Evolutionary conservation across 1,140 invertebrate species (phyloP).

Genomic region (Tyrophagus putrescentiae): DNA sequence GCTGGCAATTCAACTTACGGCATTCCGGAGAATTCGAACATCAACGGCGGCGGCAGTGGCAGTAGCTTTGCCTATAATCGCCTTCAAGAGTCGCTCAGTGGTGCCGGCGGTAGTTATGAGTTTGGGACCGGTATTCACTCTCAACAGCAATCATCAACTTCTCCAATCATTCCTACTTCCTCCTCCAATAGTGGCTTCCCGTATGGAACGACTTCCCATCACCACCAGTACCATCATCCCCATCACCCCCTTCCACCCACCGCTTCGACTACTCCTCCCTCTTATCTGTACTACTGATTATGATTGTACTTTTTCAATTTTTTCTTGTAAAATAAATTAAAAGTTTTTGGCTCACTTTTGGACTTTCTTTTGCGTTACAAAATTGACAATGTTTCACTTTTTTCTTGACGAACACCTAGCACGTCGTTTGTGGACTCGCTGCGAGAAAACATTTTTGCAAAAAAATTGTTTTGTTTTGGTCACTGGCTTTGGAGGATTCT

Average conservation of each 20-base stretch:
- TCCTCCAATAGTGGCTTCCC: not conserved
- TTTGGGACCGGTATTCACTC: not conserved
- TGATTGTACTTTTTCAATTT: no score
- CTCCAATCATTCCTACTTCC: no score
- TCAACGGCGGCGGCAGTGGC: not conserved
- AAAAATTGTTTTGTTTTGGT: not conserved
- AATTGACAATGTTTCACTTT: no score
- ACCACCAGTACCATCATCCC: not conserved
- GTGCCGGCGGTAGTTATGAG: not conserved
- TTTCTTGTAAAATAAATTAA: no score
- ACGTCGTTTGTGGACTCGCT: no score
- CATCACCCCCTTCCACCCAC: not conserved
- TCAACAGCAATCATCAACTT: no score
- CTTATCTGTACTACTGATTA: no score
- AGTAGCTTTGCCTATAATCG: constrained; percentile 1
- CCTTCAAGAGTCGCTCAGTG: not conserved
- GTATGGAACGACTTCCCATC: not conserved
- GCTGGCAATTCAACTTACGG: no score
- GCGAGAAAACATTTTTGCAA: not conserved
- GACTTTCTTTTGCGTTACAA: no score
- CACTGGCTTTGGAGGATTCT: not conserved
- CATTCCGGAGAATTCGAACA: not conserved
- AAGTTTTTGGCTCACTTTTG: no score
- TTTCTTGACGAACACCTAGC: no score
- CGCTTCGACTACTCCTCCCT: not conserved